Evolutionary conservation across 2,797 vertebrate genomes (phyloP).

Genomic region (Stomatorhinus walkeri): DNA sequence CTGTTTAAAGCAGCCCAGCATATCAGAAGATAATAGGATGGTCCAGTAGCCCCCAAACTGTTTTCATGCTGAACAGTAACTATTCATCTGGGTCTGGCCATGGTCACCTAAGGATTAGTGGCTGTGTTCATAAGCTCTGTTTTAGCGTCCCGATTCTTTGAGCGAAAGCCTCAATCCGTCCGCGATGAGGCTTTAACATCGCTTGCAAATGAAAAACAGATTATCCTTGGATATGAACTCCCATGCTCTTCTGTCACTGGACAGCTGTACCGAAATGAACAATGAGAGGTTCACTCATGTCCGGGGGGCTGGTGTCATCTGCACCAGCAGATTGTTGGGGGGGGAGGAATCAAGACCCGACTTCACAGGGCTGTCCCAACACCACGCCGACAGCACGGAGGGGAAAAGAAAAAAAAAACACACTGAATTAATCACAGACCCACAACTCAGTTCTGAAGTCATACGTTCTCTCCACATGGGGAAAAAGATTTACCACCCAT

Average conservation of each 20-base stretch:
- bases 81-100: constrained; percentile 45
- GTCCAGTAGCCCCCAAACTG: constrained; percentile 29
- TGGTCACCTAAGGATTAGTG: constrained; percentile 56
- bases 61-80: constrained; percentile 43
- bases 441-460: constrained; percentile 33
- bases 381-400: constrained; percentile 26
- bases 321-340: constrained; percentile 52
- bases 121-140: constrained; percentile 36
- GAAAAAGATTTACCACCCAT: constrained; percentile 60
- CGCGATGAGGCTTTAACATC: constrained; percentile 61
- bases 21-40: constrained; percentile 35
- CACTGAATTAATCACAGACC: constrained; percentile 51
- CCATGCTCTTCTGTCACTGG: constrained; percentile 53
- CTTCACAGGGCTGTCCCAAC: constrained; percentile 41
- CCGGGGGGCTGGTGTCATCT: constrained; percentile 43
- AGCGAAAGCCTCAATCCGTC: constrained; percentile 53
- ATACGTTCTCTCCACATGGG: constrained; percentile 30
- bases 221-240: constrained; percentile 65
- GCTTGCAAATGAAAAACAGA: constrained; percentile 53
- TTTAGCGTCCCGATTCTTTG: constrained; percentile 50
- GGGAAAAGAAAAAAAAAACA: constrained; percentile 13
- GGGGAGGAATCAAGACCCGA: constrained; percentile 43
- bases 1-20: constrained; percentile 45
- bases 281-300: constrained; percentile 49
- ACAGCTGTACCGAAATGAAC: constrained; percentile 51